Base-by-base conservation (phyloP, 2,113 vertebrate species). In the Syrrhaptes paradoxus region DNA sequence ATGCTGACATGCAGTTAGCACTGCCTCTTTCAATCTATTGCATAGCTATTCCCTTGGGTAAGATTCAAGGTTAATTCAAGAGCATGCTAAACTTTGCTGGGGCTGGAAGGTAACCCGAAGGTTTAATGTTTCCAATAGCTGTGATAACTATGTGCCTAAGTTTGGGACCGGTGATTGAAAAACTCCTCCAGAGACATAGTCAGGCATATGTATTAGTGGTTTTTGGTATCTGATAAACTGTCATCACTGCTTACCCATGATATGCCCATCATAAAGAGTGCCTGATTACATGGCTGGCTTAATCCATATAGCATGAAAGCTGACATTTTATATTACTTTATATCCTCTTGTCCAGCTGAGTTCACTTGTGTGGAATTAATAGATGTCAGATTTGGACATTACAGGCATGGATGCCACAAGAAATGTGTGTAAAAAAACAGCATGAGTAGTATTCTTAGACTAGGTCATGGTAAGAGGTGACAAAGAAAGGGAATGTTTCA, bases 361-460 rank as follows among this genome's bases (percentile, higher is more conserved):
- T 85, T 95, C 89, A 57, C 84, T 92, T 94, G 85, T 36, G 52
- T 89, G 87, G 89, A 92, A 92, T 94, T 78, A 95, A 79, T 58
- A 91, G 94, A 65, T 92, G 89, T 87, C 91, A 87, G 67, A 46
- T 90, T 80, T 77, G 89, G 65, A 61, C 0, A 0, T 32, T 51
- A 46, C 61, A 73, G 83, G 29, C 58, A 72, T n/a, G 48, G 52
- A 55, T 72, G 46, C 41, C 62, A 82, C 31, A 45, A 34, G 36
- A 73, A 89, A 68, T 18, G 57, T 29, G 29, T 72, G 24, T 81
- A 79, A 95, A 94, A 89, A 75, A 72, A n/a, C 24, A 67, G 1
- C 15, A 5, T 5, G 54, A 38, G 29, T n/a, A 19, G 17, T 49
- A 31, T n/a, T 71, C 34, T 68, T 87, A 65, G 29, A 95, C 55